Base-by-base conservation (phyloP, 2,888 invertebrate genomes). In the Acleris emargana region DNA sequence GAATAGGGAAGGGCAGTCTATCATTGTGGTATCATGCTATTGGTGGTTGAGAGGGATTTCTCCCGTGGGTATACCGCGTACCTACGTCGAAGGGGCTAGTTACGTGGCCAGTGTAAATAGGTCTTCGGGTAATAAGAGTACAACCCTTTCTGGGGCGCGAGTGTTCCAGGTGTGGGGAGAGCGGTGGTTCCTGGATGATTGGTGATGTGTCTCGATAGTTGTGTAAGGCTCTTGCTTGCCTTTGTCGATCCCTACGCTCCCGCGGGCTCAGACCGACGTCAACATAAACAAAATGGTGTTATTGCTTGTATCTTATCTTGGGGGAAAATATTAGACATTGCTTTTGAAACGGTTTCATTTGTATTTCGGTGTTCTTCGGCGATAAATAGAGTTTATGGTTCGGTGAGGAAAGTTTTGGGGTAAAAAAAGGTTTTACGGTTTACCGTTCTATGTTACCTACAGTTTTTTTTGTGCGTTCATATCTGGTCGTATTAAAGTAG, bases 241-340 rank as follows among this genome's bases (percentile, higher is more conserved):
- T 76, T 70, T 70, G 73, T 71, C 78, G 81, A 81, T 77, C 80
- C 78, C 70, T 75, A 64, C 72, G 68, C 72, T 83, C 84, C 86
- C 72, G 72, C 81, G 78, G 86, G 77, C 76, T 76, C 71, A 76
- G 78, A 80, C 84, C 83, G 84, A 79, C 84, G 85, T 88, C 88
- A 84, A 89, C 86, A 87, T 88, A 89, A 91, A 89, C 89, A 89
- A 88, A 88, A 87, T 82, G 79, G 79, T 83, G 86, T 87, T 84
- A 86, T 88, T 85, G 84, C 83, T 80, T 84, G 84, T 88, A 88
- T 88, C 86, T 87, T 88, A 88, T 89, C 87, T 84, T 69, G 72
- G 72, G 74, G 79, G 78, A 84, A 84, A 86, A 86, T 87, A 87
- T 82, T 78, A 75, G 73, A 78, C 81, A 81, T 68, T 64, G 68